Conservation (phyloP, 2,797 vertebrate genomes). For the Liasis olivaceus region DNA sequence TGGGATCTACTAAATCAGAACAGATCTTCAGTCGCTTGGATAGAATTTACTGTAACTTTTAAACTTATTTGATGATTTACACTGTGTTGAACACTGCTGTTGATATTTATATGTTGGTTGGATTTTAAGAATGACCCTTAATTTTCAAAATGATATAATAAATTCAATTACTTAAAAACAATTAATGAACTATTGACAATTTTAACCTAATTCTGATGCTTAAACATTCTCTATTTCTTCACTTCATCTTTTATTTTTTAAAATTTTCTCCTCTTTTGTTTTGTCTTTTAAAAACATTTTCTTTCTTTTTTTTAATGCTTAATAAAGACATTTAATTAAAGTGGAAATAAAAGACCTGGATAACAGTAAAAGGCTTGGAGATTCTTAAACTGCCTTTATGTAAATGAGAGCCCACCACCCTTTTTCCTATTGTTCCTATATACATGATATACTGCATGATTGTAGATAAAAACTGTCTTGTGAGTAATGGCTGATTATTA, state of each 20-base stretch:
- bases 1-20: neutral
- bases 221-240: too few relatives aligned
- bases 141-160: neutral
- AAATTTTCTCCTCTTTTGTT: too few relatives aligned
- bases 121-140: neutral
- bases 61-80: neutral
- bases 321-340: too few relatives aligned
- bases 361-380: too few relatives aligned
- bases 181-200: neutral
- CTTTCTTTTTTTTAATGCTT: too few relatives aligned
- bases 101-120: neutral
- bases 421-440: neutral
- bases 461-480: neutral
- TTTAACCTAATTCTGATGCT: too few relatives aligned
- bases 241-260: too few relatives aligned
- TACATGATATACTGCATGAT: neutral
- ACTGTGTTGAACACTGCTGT: neutral
- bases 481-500: neutral
- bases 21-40: neutral
- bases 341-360: too few relatives aligned
- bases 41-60: neutral
- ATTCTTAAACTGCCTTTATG: too few relatives aligned
- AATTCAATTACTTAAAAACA: neutral
- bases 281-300: too few relatives aligned
- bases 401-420: too few relatives aligned